Evolutionary conservation across 1,140 invertebrate genomes (phyloP).

Genomic region (Dendroctonus valens): DNA sequence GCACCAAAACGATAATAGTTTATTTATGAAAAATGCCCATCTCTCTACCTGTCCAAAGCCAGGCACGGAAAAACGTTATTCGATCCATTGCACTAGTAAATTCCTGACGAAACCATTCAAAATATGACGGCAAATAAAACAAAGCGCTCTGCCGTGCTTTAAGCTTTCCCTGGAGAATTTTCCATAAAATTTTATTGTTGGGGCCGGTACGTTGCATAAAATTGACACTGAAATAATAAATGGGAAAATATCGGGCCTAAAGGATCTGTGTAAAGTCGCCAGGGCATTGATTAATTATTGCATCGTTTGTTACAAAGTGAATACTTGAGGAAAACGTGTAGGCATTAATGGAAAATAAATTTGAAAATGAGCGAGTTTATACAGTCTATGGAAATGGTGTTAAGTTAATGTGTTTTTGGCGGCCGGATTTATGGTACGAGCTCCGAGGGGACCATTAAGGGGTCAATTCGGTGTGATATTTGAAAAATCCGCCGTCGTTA

Average conservation of each 20-base stretch:
- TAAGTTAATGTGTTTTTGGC: no score
- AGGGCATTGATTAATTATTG: slow-evolving; percentile 18
- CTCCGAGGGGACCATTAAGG: no score
- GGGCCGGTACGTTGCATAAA: slow-evolving; percentile 20
- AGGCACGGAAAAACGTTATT: no score
- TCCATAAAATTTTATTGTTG: slow-evolving; percentile 26
- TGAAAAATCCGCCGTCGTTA: no score
- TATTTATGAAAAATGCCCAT: no score
- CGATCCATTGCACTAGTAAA: background rate
- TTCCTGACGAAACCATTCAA: slow-evolving; percentile 4
- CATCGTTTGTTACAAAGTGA: slow-evolving; percentile 20
- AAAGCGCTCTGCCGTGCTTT: background rate
- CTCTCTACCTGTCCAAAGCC: no score
- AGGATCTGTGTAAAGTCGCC: slow-evolving; percentile 18
- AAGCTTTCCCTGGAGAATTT: slow-evolving; percentile 12
- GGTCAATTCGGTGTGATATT: no score
- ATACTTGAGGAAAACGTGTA: slow-evolving; percentile 13
- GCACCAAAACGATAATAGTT: no score
- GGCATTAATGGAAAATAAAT: slow-evolving; percentile 7
- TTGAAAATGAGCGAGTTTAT: background rate
- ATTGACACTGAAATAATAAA: slow-evolving; percentile 26
- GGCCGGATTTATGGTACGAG: no score
- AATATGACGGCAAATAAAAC: slow-evolving; percentile 15
- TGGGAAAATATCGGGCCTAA: slow-evolving; percentile 21
- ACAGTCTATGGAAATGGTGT: no score